Percentiles rank a stretch among this genome's conserved stretches.
Evolutionary conservation across 2,888 invertebrate species (phyloP).

Genomic region (Macrophya alboannulata): DNA sequence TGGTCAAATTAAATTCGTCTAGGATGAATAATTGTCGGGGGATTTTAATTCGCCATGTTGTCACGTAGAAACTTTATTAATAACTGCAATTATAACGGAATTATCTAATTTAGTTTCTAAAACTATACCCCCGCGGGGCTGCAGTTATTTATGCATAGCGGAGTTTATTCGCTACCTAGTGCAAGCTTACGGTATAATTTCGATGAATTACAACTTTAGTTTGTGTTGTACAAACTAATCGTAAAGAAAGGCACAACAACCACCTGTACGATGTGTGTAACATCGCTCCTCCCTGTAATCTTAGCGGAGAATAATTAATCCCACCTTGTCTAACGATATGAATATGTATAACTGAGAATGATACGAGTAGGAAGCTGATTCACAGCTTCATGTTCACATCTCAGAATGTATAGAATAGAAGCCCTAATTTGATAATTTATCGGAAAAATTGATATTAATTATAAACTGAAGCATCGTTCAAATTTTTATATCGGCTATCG

Average conservation of each 20-base stretch:
- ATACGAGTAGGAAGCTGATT: not conserved
- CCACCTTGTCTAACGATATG: not conserved
- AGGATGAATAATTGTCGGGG: not conserved
- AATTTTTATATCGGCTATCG: not conserved
- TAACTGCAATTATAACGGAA: not conserved
- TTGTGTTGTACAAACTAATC: not conserved
- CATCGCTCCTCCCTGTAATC: not conserved
- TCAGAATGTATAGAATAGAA: not conserved
- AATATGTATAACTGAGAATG: not conserved
- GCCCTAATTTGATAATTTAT: not conserved
- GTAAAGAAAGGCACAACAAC: not conserved
- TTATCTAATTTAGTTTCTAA: constrained; percentile 24
- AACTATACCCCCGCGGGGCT: constrained; percentile 4
- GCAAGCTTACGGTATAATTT: not conserved
- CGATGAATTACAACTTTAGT: constrained; percentile 2
- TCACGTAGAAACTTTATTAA: constrained; percentile 3
- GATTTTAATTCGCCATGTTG: constrained; percentile 6
- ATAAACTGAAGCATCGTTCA: not conserved
- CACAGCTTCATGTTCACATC: not conserved
- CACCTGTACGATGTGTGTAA: constrained; percentile 13
- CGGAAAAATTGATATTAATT: not conserved
- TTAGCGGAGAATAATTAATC: not conserved
- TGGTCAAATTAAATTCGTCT: not conserved
- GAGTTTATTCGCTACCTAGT: not conserved
- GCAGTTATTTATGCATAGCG: not conserved